Percentiles rank a stretch among this genome's conserved stretches.
These are phyloP conservation scores for Melanerpes aurifrons DNA, from an alignment of 2,113 vertebrate genomes.

Conservation along the genomic window DNA sequence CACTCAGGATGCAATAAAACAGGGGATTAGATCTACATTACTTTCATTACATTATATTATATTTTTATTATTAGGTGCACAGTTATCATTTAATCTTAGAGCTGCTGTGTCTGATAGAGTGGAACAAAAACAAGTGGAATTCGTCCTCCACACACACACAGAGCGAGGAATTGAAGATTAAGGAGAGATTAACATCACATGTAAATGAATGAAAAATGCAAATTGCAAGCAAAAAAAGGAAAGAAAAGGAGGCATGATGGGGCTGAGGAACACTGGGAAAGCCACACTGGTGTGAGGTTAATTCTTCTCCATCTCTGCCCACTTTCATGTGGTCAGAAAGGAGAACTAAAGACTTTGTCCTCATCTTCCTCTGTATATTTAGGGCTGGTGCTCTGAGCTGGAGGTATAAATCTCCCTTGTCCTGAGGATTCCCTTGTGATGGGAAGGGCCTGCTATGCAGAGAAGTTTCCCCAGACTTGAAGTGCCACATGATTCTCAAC, in stretches of 20 bases:
- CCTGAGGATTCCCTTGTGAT: not conserved
- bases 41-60: conserved; percentile 77
- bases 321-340: not conserved
- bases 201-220: conserved; percentile 78
- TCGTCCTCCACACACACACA: not conserved
- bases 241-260: not conserved
- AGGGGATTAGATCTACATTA: conserved; percentile 76
- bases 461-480: not conserved
- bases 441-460: not conserved
- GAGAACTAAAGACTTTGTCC: not conserved
- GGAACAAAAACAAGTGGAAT: conserved; percentile 78
- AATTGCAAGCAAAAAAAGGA: not conserved
- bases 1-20: conserved; percentile 78
- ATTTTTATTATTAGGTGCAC: conserved; percentile 76
- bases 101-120: conserved; percentile 75
- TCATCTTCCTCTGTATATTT: not conserved
- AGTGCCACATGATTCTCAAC: not conserved
- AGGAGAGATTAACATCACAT: conserved; percentile 69
- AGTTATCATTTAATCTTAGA: conserved; percentile 77
- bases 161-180: conserved; percentile 73
- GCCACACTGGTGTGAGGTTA: not conserved
- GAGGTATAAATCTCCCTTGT: not conserved
- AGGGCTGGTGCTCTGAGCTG: not conserved
- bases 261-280: not conserved
- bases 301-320: not conserved